Evolutionary conservation across 1,140 invertebrate genomes (phyloP).

Genomic region (Holcopasites calliopsidis): DNA sequence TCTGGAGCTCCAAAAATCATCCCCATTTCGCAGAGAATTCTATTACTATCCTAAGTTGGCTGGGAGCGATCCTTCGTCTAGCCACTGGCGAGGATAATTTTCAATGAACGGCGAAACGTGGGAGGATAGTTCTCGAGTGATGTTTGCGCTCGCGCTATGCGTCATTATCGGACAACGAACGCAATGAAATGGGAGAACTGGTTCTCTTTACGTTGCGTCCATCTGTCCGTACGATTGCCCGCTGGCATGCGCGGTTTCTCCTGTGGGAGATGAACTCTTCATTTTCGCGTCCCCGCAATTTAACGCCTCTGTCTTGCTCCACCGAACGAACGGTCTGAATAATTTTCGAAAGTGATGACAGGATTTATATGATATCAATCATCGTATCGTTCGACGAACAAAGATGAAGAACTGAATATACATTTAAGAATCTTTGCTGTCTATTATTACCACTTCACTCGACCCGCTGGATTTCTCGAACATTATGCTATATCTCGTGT

Average conservation of each 20-base stretch:
- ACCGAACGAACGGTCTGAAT: neutral
- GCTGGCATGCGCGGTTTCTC: slow-evolving; percentile 58
- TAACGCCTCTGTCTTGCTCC: neutral
- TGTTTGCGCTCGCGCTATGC: slow-evolving; percentile 73
- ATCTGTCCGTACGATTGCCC: slow-evolving; percentile 73
- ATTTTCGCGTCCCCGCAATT: slow-evolving; percentile 6
- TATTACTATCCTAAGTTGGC: too few species aligned
- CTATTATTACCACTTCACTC: neutral
- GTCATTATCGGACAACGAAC: slow-evolving; percentile 81
- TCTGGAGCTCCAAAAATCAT: too few species aligned
- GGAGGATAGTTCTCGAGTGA: slow-evolving; percentile 39
- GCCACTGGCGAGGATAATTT: slow-evolving; percentile 13
- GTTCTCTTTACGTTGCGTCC: slow-evolving; percentile 78
- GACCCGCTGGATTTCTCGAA: neutral
- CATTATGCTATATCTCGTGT: slow-evolving; percentile 4
- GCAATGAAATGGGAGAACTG: slow-evolving; percentile 80
- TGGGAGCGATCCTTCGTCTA: too few species aligned
- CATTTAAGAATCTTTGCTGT: neutral
- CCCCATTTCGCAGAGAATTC: too few species aligned
- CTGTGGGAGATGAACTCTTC: slow-evolving; percentile 44
- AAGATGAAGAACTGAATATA: neutral
- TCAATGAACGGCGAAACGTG: slow-evolving; percentile 37
- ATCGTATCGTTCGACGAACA: neutral
- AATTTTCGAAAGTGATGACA: neutral
- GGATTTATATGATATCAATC: neutral